phyloP scores from a whole-genome alignment of 2,888 invertebrate genomes.

The Cheilosia grossa region DNA sequence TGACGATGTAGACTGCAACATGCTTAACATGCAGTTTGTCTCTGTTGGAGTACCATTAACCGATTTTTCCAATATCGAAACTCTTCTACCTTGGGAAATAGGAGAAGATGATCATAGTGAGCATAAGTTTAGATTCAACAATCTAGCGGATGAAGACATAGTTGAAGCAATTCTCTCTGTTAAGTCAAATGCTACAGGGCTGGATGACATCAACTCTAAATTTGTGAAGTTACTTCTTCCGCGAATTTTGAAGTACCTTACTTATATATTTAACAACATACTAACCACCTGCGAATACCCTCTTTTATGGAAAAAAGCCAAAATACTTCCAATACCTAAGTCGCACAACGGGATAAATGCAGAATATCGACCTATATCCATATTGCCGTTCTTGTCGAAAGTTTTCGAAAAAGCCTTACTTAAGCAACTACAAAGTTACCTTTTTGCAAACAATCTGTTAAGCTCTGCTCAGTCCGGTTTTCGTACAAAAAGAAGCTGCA shows the following conservation, averaged over 20 bases:
- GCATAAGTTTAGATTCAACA: not conserved
- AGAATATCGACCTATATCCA: too few species aligned
- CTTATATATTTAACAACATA: not conserved
- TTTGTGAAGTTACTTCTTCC: conserved; percentile 10
- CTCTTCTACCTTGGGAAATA: not conserved
- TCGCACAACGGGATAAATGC: not conserved
- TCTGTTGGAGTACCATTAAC: not conserved
- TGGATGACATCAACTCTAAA: conserved; percentile 6
- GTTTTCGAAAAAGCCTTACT: too few species aligned
- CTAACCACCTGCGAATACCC: not conserved
- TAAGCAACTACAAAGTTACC: too few species aligned
- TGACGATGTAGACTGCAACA: not conserved
- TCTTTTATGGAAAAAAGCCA: conserved; percentile 8
- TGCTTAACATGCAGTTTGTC: not conserved
- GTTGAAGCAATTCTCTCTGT: not conserved
- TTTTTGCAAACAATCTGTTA: too few species aligned
- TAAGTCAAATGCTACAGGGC: not conserved
- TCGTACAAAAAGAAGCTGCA: not conserved
- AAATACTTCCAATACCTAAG: conserved; percentile 13
- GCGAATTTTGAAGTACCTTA: not conserved
- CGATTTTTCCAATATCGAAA: not conserved
- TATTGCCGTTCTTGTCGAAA: too few species aligned
- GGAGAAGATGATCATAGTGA: not conserved
- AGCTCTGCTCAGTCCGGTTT: too few species aligned
- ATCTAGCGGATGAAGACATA: conserved; percentile 11